Evolutionary conservation across 2,888 invertebrate species (phyloP), one percentile per base, ranked within the genome.

Genomic region (Spicauda simplicius): DNA sequence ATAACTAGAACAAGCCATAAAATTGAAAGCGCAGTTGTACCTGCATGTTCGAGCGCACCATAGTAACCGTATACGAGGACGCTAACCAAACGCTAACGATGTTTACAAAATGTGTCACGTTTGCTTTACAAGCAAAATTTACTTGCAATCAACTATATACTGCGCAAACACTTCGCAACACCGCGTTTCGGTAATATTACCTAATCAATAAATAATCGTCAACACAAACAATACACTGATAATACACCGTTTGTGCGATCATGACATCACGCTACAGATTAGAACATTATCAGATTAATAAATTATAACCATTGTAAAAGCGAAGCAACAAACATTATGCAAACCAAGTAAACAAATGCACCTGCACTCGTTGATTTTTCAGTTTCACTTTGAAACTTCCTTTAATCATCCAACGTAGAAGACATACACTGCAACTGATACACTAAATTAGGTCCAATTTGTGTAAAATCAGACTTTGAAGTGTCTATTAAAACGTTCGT

Each of bases 81-180:
- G 82, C 78, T 82, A 84, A 85, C 79, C 73, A 82, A 80, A 78
- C 78, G 72, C 80, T 84, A 85, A 85, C 83, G 77, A 86, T 88
- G 88, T 89, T 89, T 89, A 88, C 87, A 77, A 82, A 80, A 87
- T 86, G 82, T 83, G 85, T 87, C 88, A 88, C 87, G 87, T 86
- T 80, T 81, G 79, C 75, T 78, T 76, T 68, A 79, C 76, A 74
- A 80, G 74, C 78, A 73, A 77, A 79, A 79, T 78, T 75, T 75
- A 78, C 73, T 74, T 77, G 77, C 75, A 73, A 73, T 73, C 74
- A 69, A 77, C 78, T 78, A 80, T 74, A 64, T 19, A 57, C 50
- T 16, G n/a, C 50, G 37, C 48, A 54, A 60, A 59, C 10, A 25
- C 19, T 33, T 41, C 58, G 19, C 0, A 54, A 55, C 25, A 66